Conservation (phyloP, 2,888 invertebrate genomes). For the Agrotis exclamationis region DNA sequence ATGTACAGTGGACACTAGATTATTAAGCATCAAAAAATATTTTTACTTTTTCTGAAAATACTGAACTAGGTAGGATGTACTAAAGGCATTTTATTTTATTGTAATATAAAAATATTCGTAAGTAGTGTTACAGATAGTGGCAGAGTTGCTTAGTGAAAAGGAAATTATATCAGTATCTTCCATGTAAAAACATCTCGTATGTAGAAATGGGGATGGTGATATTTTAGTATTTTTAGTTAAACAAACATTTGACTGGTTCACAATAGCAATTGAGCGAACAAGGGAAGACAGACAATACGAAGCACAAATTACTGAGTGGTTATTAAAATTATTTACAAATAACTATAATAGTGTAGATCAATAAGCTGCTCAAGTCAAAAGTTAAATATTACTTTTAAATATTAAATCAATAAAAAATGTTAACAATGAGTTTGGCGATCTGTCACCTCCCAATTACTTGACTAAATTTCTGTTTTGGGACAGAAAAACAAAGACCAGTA, state of each 20-base stretch:
- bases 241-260: neutral
- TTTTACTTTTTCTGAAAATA: constrained; percentile 34
- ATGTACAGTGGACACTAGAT: constrained; percentile 51
- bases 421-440: too few relatives aligned
- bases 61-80: constrained; percentile 52
- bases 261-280: constrained; percentile 7
- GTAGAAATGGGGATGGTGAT: neutral
- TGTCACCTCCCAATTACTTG: too few relatives aligned
- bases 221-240: neutral
- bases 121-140: constrained; percentile 1
- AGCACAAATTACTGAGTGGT: constrained; percentile 13
- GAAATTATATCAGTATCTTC: neutral
- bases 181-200: too few relatives aligned
- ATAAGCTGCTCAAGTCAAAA: too few relatives aligned
- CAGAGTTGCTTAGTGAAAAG: neutral
- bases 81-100: constrained; percentile 39
- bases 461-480: too few relatives aligned
- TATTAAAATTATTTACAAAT: neutral
- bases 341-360: too few relatives aligned
- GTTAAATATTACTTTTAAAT: too few relatives aligned
- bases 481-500: too few relatives aligned
- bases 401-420: too few relatives aligned
- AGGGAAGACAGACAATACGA: constrained; percentile 32
- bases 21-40: constrained; percentile 52
- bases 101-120: constrained; percentile 46